A percentile compares a stretch with the other conserved stretches of the same genome.
phyloP scores from a whole-genome alignment of 92 coral and sea anemone species.

The Palythoa grandis region DNA sequence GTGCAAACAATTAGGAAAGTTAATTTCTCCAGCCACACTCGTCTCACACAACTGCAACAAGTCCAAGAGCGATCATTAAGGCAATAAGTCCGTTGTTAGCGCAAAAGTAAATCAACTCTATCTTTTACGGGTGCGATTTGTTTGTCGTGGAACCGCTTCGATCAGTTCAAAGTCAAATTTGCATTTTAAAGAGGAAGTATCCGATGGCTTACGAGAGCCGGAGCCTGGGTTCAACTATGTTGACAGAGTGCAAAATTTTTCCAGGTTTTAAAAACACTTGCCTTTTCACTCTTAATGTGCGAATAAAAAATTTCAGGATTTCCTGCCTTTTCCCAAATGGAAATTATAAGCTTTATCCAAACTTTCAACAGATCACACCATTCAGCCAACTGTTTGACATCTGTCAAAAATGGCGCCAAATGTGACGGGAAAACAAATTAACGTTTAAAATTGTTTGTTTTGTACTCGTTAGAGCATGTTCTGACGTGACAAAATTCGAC shows the following conservation, averaged over 20 bases:
- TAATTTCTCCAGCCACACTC: constrained; percentile 9
- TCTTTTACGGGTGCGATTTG: constrained; percentile 14
- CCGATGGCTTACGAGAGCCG: background rate
- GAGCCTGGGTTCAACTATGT: constrained; percentile 32
- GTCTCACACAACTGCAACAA: constrained; percentile 3
- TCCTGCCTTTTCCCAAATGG: background rate
- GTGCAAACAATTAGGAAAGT: constrained; percentile 21
- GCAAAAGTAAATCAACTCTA: background rate
- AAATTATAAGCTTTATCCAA: background rate
- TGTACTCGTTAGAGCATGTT: background rate
- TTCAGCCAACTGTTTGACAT: background rate
- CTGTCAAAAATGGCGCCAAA: constrained; percentile 33
- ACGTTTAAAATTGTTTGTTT: background rate
- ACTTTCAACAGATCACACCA: background rate
- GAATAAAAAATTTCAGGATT: background rate
- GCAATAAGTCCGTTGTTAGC: constrained; percentile 3
- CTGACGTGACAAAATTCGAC: background rate
- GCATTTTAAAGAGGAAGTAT: constrained; percentile 32
- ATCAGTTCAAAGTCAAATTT: constrained; percentile 18
- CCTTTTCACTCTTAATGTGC: background rate
- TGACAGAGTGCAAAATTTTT: background rate
- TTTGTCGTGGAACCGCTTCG: constrained; percentile 27
- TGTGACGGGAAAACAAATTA: background rate
- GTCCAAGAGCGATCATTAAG: background rate
- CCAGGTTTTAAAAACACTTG: background rate